Conservation (phyloP, 2,888 invertebrate species). For the Agonopterix arenella region DNA sequence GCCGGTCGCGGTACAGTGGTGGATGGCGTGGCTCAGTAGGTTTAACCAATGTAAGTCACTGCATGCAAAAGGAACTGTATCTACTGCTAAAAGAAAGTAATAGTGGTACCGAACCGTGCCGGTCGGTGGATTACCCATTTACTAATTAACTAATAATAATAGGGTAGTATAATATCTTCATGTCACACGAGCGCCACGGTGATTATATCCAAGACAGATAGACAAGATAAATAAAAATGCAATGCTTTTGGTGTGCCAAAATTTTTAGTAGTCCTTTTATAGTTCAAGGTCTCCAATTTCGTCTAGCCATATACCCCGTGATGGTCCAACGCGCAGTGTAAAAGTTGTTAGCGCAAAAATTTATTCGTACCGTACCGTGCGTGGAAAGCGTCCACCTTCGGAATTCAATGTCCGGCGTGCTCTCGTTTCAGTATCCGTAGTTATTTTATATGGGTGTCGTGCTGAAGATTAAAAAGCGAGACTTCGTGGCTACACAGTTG, state of each 20-base stretch:
- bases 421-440: neutral
- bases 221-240: too few species aligned
- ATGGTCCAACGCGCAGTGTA: too few species aligned
- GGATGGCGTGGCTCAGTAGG: constrained; percentile 23
- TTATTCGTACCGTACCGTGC: neutral
- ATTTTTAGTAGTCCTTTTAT: too few species aligned
- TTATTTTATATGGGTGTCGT: too few species aligned
- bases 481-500: too few species aligned
- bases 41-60: constrained; percentile 12
- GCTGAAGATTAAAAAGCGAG: too few species aligned
- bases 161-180: constrained; percentile 3
- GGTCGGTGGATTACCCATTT: constrained; percentile 18
- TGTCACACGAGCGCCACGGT: constrained; percentile 2
- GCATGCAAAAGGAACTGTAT: constrained; percentile 42
- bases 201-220: too few species aligned
- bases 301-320: too few species aligned
- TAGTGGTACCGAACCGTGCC: constrained; percentile 42
- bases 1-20: too few species aligned
- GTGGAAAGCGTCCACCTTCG: neutral
- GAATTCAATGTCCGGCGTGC: neutral
- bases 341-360: too few species aligned
- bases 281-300: too few species aligned
- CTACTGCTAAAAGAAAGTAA: constrained; percentile 57
- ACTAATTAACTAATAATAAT: constrained; percentile 5
- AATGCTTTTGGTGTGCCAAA: too few species aligned